Conservation (phyloP, 2,888 invertebrate genomes). For the Luperina testacea region DNA sequence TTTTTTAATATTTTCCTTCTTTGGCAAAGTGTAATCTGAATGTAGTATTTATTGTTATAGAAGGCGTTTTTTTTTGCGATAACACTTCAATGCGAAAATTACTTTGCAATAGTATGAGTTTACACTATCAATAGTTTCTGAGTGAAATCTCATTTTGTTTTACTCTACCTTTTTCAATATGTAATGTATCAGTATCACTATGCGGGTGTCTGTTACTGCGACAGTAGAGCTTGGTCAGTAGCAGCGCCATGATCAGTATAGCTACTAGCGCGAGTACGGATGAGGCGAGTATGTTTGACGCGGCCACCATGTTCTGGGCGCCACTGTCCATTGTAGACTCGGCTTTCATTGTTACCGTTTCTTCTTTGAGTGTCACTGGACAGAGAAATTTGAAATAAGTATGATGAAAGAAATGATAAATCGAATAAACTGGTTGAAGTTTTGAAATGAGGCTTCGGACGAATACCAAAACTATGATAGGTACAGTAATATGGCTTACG, state of each 20-base stretch:
- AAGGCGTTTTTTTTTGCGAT: not conserved
- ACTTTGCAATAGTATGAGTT: not conserved
- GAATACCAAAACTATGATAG: not conserved
- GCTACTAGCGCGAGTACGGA: conserved; percentile 75
- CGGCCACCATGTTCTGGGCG: conserved; percentile 68
- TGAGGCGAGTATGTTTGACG: conserved; percentile 76
- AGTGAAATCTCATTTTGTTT: not conserved
- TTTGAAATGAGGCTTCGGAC: not conserved
- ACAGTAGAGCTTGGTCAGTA: conserved; percentile 79
- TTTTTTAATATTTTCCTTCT: too few relatives aligned
- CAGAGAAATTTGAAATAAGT: not conserved
- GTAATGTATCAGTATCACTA: conserved; percentile 70
- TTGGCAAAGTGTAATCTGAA: too few relatives aligned
- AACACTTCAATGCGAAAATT: not conserved
- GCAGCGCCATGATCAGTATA: conserved; percentile 74
- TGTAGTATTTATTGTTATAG: not conserved
- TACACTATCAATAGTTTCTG: not conserved
- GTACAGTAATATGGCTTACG: too few relatives aligned
- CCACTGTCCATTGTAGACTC: conserved; percentile 80
- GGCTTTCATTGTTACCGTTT: conserved; percentile 81
- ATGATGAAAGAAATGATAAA: not conserved
- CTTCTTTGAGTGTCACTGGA: conserved; percentile 80
- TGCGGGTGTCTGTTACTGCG: conserved; percentile 67
- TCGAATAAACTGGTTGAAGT: not conserved
- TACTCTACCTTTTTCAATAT: conserved; percentile 81